Evolutionary conservation across 2,888 invertebrate species (phyloP).

Genomic region (Doris montereyensis): DNA sequence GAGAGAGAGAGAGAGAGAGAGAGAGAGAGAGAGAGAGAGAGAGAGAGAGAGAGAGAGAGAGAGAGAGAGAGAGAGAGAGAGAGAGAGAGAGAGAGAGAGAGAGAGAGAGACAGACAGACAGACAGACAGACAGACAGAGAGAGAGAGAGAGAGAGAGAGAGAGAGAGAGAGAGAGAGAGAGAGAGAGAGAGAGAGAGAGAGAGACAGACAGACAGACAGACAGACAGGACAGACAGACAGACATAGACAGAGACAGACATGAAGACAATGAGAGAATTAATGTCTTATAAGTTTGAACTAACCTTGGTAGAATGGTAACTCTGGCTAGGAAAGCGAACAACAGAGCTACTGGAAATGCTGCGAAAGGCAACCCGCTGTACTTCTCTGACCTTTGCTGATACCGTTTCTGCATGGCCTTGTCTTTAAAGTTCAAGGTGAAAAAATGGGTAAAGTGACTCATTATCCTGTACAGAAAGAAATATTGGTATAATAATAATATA

Average conservation of each 20-base stretch:
- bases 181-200: conserved; percentile 11
- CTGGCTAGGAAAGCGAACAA: conserved; percentile 65
- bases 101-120: too few relatives aligned
- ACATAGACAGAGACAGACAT: too few relatives aligned
- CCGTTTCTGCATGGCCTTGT: conserved; percentile 79
- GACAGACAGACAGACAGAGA: conserved; percentile 36
- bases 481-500: too few relatives aligned
- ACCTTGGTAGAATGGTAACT: conserved; percentile 64
- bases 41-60: too few relatives aligned
- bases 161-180: conserved; percentile 30
- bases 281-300: conserved; percentile 15
- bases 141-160: conserved; percentile 38
- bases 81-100: too few relatives aligned
- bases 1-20: too few relatives aligned
- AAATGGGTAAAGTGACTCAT: too few relatives aligned
- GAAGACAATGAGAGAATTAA: neutral
- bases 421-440: conserved; percentile 81
- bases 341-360: conserved; percentile 66
- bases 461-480: too few relatives aligned
- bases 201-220: conserved; percentile 2
- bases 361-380: conserved; percentile 64
- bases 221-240: too few relatives aligned
- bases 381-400: conserved; percentile 75
- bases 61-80: too few relatives aligned
- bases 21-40: too few relatives aligned